phyloP scores from a whole-genome alignment of 2,797 vertebrate species.

The Phyllotis vaccarum region DNA sequence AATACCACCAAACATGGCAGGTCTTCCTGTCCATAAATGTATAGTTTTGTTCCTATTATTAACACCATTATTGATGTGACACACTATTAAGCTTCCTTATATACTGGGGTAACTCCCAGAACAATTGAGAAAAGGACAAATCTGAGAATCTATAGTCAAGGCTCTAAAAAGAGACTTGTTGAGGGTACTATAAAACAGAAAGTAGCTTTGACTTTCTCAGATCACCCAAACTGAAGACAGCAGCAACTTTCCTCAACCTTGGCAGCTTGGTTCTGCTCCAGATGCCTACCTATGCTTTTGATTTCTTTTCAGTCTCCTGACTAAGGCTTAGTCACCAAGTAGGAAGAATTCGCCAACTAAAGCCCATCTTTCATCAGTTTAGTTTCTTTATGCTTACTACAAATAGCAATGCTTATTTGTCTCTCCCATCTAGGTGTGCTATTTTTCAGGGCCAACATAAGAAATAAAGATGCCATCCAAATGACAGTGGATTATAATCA shows the following conservation, averaged over 20 bases:
- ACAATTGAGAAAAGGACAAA: background rate
- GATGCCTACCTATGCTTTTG: background rate
- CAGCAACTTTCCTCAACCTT: background rate
- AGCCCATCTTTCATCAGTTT: slow-evolving; percentile 18
- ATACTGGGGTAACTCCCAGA: background rate
- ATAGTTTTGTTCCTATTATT: background rate
- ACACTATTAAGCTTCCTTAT: background rate
- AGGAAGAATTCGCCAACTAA: background rate
- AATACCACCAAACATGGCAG: background rate
- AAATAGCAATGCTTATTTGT: background rate
- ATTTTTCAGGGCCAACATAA: background rate
- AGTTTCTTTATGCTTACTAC: background rate
- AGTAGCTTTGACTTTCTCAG: slow-evolving; percentile 5
- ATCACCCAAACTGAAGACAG: background rate
- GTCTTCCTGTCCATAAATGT: background rate
- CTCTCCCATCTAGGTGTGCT: background rate
- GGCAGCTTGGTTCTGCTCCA: background rate
- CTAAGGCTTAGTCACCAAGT: background rate
- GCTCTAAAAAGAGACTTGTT: background rate
- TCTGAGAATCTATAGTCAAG: background rate
- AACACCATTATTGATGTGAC: background rate
- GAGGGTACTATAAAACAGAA: background rate
- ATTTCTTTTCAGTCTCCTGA: background rate
- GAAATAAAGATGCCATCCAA: background rate
- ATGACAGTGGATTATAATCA: background rate